Evolutionary conservation across 2,888 invertebrate genomes (phyloP).

Genomic region (Pelosia muscerda): DNA sequence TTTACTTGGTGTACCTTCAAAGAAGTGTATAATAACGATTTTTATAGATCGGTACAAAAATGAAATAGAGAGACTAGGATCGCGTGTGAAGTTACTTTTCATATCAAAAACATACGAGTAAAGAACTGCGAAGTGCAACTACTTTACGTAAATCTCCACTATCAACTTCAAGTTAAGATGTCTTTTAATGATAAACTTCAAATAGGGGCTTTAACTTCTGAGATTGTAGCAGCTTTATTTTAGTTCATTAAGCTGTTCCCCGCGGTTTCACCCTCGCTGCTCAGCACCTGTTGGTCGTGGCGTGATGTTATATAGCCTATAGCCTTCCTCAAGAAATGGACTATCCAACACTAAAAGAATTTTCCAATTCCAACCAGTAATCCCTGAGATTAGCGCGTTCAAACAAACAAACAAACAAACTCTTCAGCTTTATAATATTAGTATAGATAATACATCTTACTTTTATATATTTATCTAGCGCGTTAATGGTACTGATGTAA

Average conservation of each 20-base stretch:
- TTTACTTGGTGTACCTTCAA: too few relatives aligned
- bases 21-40: too few relatives aligned
- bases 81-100: neutral
- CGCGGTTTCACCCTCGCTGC: too few relatives aligned
- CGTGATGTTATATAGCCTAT: too few relatives aligned
- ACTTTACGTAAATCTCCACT: neutral
- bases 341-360: too few relatives aligned
- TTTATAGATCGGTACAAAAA: neutral
- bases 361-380: too few relatives aligned
- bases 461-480: slow-evolving; percentile 8
- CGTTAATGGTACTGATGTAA: slow-evolving; percentile 35
- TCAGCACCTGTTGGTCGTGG: too few relatives aligned
- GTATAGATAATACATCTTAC: neutral
- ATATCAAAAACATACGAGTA: neutral
- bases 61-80: neutral
- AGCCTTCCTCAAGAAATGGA: too few relatives aligned
- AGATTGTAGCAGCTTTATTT: neutral
- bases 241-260: too few relatives aligned
- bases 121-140: neutral
- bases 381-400: too few relatives aligned
- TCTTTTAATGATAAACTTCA: slow-evolving; percentile 4
- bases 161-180: slow-evolving; percentile 1
- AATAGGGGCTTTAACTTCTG: neutral
- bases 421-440: too few relatives aligned
- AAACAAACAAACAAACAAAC: too few relatives aligned